Base-by-base conservation (phyloP, 92 coral and sea anemone genomes). In the Galaxea fascicularis region DNA sequence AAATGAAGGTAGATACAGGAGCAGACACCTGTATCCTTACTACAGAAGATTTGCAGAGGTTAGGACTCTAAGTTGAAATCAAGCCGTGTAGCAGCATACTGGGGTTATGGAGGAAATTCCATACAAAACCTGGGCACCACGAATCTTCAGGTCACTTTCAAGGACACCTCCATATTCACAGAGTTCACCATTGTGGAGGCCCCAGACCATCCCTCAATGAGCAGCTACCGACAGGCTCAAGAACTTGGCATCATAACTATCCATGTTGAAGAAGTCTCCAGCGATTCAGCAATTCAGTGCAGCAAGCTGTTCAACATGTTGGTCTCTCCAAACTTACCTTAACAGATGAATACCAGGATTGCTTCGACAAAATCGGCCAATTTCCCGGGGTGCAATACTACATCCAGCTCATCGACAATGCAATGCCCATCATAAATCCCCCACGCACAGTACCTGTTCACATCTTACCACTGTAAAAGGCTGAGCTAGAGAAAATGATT, bases 151-250 rank as follows among this genome's bases (percentile, higher is more conserved):
- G 87, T 91, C 27, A 82, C 93, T 46, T 74, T 65, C 75, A 84
- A 87, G 30, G 64, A 67, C 83, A 75, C 28, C 25, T 86, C 88
- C 0, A 82, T 65, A 28, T 28, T 60, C 59, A 76, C 85, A 3
- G 73, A 67, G 70, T 47, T 72, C 18, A 72, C 59, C 60, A 72
- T 72, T 22, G 60, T 65, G 4, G 70, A 65, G 41, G 45, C 93
- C 21, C 90, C 93, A 22, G 92, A 88, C 9, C 82, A 89, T 78
- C 91, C 91, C 25, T 89, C 91, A 12, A 89, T 89, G 86, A 75
- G 82, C 10, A 92, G 89, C 10, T 91, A 90, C 71, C 63, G 45
- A 76, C 90, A 79, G 47, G 82, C 87, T 12, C 90, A 79, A 54
- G 90, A 80, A 21, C 79, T 88, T n/a, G 87, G 89, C 21, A 47